A percentile compares a stretch with the other conserved stretches of the same genome.
Conservation (phyloP, 2,797 vertebrate genomes). For the Xenops minutus region DNA sequence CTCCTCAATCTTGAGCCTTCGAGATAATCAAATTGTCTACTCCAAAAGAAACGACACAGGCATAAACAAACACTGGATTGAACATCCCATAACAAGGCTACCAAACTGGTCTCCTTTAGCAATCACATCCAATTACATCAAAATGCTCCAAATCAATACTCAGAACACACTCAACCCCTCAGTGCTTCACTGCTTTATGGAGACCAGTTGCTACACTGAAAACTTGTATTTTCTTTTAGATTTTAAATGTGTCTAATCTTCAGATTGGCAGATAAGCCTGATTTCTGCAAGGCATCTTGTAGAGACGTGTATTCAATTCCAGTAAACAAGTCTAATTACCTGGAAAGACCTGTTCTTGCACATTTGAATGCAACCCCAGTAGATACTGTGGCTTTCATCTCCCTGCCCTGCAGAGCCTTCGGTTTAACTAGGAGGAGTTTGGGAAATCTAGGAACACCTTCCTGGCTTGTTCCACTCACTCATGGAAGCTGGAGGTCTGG, state of each 20-base stretch:
- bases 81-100: neutral
- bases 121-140: neutral
- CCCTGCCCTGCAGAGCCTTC: neutral
- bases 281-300: neutral
- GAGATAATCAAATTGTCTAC: neutral
- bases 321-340: constrained; percentile 42
- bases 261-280: neutral
- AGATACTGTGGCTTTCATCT: neutral
- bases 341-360: constrained; percentile 58
- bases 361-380: neutral
- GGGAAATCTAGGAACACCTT: neutral
- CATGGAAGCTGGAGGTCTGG: neutral
- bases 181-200: neutral
- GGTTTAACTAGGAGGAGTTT: neutral
- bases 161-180: neutral
- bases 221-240: neutral
- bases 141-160: neutral
- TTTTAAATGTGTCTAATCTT: neutral
- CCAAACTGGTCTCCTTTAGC: neutral
- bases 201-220: neutral
- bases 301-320: constrained; percentile 1
- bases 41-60: neutral
- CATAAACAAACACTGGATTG: neutral
- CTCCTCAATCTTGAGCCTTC: neutral
- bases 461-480: neutral